Conservation (phyloP, 2,113 vertebrate species). For the Salvelinus namaycush region DNA sequence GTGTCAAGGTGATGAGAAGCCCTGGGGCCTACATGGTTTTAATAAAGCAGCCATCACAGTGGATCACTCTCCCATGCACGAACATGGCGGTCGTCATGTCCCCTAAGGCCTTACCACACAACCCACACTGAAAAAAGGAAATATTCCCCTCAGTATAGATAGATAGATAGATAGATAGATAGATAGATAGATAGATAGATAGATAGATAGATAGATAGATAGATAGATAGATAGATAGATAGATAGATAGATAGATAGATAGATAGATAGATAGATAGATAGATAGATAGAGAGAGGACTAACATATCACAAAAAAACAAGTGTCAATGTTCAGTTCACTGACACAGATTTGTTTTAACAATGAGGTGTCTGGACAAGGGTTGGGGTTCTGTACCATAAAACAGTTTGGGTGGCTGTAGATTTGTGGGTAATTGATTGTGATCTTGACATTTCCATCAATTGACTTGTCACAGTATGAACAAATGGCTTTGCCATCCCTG, state of each 20-base stretch:
- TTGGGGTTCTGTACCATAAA: slow-evolving; percentile 52
- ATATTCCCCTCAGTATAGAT: slow-evolving; percentile 11
- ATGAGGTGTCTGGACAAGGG: not conserved
- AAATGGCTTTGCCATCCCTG: slow-evolving; percentile 39
- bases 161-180: too few species aligned
- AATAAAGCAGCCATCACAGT: slow-evolving; percentile 59
- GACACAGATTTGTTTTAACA: not conserved
- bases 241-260: too few species aligned
- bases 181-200: too few species aligned
- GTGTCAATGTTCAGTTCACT: not conserved
- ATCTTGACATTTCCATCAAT: slow-evolving; percentile 56
- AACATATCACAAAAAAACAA: not conserved
- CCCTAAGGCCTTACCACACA: slow-evolving; percentile 55
- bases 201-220: too few species aligned
- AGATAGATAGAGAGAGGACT: not conserved
- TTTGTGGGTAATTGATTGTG: slow-evolving; percentile 39
- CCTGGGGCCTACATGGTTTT: slow-evolving; percentile 7
- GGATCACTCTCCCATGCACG: slow-evolving; percentile 40
- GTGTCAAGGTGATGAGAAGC: slow-evolving; percentile 27
- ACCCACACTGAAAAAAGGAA: slow-evolving; percentile 57
- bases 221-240: too few species aligned
- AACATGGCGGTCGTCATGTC: slow-evolving; percentile 60
- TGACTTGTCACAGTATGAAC: slow-evolving; percentile 53
- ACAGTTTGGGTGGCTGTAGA: slow-evolving; percentile 58
- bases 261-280: too few species aligned